Evolutionary conservation across 2,888 invertebrate species (phyloP).

Genomic region (Hetaerina titia): DNA sequence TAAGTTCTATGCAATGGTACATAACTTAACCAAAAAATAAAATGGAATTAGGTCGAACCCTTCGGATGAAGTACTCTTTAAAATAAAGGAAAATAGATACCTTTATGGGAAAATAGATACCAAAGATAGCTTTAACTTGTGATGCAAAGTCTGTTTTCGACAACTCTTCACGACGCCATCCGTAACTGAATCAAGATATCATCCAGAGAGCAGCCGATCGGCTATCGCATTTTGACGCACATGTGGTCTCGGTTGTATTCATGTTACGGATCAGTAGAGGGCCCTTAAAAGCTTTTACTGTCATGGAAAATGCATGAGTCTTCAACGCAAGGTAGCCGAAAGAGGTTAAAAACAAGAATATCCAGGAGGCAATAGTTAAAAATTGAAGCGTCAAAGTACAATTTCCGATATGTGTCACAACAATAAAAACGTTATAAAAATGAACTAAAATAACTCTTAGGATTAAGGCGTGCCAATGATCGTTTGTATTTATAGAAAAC

Average conservation of each 20-base stretch:
- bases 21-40: too few species aligned
- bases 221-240: not conserved
- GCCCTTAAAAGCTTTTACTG: not conserved
- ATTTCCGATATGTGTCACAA: not conserved
- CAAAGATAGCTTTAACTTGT: too few species aligned
- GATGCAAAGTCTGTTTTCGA: too few species aligned
- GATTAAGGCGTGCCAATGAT: not conserved
- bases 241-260: not conserved
- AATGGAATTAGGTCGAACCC: too few species aligned
- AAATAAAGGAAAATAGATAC: too few species aligned
- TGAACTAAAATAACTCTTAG: not conserved
- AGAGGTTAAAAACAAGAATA: not conserved
- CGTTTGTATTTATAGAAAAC: too few species aligned
- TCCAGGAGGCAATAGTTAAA: not conserved
- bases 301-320: not conserved
- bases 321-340: not conserved
- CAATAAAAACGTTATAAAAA: not conserved
- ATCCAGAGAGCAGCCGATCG: not conserved
- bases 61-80: too few species aligned
- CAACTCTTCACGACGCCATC: not conserved
- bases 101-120: too few species aligned
- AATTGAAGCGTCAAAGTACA: not conserved
- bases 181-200: not conserved
- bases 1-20: too few species aligned
- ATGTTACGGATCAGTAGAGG: not conserved